Conservation (phyloP, 2,797 vertebrate genomes). For the Perodicticus potto region DNA sequence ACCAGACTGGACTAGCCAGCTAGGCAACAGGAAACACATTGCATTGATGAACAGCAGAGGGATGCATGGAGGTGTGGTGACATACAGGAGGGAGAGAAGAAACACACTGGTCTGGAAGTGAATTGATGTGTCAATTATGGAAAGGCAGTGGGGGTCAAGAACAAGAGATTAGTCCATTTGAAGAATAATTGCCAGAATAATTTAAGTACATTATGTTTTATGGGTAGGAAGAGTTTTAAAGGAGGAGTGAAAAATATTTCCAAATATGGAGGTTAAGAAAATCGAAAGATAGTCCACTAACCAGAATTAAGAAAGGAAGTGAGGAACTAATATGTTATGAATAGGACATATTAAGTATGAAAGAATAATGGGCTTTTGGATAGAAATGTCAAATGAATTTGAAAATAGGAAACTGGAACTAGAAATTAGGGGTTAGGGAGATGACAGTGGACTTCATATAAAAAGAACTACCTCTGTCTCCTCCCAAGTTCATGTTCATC, state of each 20-base stretch:
- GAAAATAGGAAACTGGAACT: neutral
- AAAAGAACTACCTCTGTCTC: neutral
- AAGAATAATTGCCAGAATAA: neutral
- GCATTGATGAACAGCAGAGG: neutral
- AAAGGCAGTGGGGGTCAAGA: neutral
- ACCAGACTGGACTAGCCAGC: too few species aligned
- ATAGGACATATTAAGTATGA: neutral
- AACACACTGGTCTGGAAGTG: neutral
- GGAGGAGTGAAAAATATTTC: neutral
- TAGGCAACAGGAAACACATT: neutral
- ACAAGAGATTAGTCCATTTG: neutral
- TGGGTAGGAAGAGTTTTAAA: neutral
- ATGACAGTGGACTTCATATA: neutral
- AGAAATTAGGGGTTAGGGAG: neutral
- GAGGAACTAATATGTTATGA: neutral
- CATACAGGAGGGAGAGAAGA: rapidly evolving
- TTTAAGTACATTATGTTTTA: neutral
- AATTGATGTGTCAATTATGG: neutral
- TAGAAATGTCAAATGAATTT: neutral
- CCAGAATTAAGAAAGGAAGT: neutral
- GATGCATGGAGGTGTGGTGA: rapidly evolving
- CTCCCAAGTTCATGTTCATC: neutral
- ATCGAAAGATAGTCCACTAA: neutral
- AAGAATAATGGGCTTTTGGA: neutral
- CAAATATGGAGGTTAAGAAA: neutral